Conservation (phyloP, 2,888 invertebrate genomes). For the Lycophotia porphyrea region DNA sequence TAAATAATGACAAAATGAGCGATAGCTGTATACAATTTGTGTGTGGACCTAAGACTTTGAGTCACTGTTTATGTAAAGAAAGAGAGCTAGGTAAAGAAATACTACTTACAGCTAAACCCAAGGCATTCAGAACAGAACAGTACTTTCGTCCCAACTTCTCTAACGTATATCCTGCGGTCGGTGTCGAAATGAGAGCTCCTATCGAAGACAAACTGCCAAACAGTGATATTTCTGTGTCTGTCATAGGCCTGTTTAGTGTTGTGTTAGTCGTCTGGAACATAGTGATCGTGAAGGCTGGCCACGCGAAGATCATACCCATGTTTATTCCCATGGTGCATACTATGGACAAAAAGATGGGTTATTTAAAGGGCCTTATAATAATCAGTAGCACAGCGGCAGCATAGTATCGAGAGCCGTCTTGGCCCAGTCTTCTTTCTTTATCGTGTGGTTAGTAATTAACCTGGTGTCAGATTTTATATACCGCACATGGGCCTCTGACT, state of each 20-base stretch:
- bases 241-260: slow-evolving; percentile 77
- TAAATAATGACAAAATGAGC: too few species aligned
- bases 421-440: too few species aligned
- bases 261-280: slow-evolving; percentile 77
- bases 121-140: slow-evolving; percentile 67
- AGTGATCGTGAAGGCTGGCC: slow-evolving; percentile 79
- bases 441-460: too few species aligned
- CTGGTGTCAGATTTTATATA: too few species aligned
- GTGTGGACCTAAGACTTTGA: too few species aligned
- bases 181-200: slow-evolving; percentile 75
- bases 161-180: slow-evolving; percentile 69
- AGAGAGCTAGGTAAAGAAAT: background rate
- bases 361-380: background rate
- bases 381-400: background rate
- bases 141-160: slow-evolving; percentile 76
- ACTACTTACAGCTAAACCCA: slow-evolving; percentile 76
- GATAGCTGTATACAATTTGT: too few species aligned
- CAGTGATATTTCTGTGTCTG: slow-evolving; percentile 74
- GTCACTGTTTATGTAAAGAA: background rate
- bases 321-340: slow-evolving; percentile 52
- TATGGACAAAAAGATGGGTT: slow-evolving; percentile 8
- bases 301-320: slow-evolving; percentile 77
- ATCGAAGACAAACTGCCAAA: slow-evolving; percentile 79
- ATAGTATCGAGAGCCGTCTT: background rate
- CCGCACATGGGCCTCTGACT: too few species aligned